Conservation (phyloP, 2,113 vertebrate species). For the Nicator chloris region DNA sequence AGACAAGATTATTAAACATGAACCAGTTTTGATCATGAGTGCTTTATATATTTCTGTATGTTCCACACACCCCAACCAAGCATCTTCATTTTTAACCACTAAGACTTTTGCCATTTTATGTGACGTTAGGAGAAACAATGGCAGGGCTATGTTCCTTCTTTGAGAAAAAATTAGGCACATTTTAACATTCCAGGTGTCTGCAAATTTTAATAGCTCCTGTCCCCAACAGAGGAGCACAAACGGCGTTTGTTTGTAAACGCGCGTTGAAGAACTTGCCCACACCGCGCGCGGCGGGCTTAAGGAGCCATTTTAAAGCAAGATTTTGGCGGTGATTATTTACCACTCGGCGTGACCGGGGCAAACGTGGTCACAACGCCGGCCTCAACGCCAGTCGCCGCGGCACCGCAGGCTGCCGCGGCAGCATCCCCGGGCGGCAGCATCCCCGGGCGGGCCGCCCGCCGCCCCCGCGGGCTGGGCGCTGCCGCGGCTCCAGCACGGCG, state of each 20-base stretch:
- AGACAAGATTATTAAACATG: background rate
- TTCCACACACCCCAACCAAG: background rate
- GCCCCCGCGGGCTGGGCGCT: background rate
- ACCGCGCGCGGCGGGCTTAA: background rate
- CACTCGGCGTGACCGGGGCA: background rate
- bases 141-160: background rate
- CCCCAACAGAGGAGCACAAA: background rate
- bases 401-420: background rate
- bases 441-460: background rate
- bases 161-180: background rate
- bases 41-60: background rate
- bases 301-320: constrained; percentile 38
- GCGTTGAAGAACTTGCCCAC: background rate
- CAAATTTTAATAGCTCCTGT: background rate
- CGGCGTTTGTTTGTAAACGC: rapidly evolving
- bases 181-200: background rate
- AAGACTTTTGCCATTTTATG: background rate
- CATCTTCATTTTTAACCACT: background rate
- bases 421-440: background rate
- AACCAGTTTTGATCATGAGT: background rate
- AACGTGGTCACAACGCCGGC: background rate
- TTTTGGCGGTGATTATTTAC: background rate
- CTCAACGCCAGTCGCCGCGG: background rate
- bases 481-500: background rate
- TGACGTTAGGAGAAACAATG: background rate